Evolutionary conservation across 2,113 vertebrate species (phyloP).

Genomic region (Oreotrochilus melanogaster): DNA sequence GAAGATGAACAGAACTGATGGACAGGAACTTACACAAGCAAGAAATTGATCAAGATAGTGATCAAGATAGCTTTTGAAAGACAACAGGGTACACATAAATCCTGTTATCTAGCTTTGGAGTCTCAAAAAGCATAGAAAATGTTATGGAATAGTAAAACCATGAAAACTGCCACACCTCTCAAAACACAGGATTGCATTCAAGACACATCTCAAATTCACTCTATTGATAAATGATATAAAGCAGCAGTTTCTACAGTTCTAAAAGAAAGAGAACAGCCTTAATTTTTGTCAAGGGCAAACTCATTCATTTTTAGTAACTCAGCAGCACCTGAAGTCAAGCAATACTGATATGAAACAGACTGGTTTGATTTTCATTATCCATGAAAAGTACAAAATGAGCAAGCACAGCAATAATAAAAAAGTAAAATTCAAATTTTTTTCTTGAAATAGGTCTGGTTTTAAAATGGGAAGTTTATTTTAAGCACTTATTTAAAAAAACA

Average conservation of each 20-base stretch:
- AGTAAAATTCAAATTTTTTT: not conserved
- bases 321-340: not conserved
- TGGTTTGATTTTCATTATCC: not conserved
- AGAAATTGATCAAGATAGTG: not conserved
- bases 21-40: not conserved
- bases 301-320: not conserved
- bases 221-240: not conserved
- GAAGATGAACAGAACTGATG: not conserved
- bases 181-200: not conserved
- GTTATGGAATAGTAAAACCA: not conserved
- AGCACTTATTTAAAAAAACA: accelerated
- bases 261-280: not conserved
- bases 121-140: not conserved
- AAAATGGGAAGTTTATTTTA: not conserved
- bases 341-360: not conserved
- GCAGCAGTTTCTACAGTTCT: not conserved
- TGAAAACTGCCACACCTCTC: not conserved
- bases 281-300: not conserved
- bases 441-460: not conserved
- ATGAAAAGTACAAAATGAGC: not conserved
- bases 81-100: not conserved
- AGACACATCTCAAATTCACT: not conserved
- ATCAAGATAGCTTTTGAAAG: not conserved
- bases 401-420: not conserved
- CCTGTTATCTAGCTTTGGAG: not conserved